Conservation (phyloP, 2,113 vertebrate species). For the Diadophis punctatus region DNA sequence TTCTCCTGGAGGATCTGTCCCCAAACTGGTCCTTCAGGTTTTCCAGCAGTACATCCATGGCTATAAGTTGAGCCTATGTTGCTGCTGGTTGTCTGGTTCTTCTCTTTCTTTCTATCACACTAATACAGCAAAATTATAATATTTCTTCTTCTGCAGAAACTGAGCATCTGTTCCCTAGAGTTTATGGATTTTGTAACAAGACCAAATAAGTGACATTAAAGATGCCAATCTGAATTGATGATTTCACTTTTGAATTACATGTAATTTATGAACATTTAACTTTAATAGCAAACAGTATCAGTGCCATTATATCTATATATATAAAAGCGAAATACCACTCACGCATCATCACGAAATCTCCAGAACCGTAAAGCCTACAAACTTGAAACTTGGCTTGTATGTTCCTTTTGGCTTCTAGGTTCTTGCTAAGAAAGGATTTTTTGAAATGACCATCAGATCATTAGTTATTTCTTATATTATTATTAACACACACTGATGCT, state of each 20-base stretch:
- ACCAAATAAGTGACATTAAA: neutral
- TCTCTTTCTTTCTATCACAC: neutral
- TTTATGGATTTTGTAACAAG: neutral
- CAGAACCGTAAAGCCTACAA: too few species aligned
- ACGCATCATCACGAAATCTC: too few species aligned
- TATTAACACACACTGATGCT: too few species aligned
- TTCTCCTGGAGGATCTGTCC: neutral
- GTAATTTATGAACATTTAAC: neutral
- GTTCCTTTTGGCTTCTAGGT: too few species aligned
- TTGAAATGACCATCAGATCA: too few species aligned
- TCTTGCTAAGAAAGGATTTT: too few species aligned
- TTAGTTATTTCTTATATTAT: too few species aligned
- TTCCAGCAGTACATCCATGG: neutral
- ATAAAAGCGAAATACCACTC: too few species aligned
- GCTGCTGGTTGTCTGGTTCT: neutral
- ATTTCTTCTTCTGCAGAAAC: neutral
- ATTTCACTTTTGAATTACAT: neutral
- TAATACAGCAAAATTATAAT: neutral
- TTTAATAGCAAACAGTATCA: neutral
- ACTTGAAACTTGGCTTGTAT: too few species aligned
- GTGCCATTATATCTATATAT: neutral
- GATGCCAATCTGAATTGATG: neutral
- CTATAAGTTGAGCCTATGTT: neutral
- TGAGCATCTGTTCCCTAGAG: neutral
- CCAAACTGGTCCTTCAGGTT: neutral